Evolutionary conservation across 2,797 vertebrate species (phyloP), one percentile per base, ranked within the genome.

Genomic region (Eupleurogrammus muticus): DNA sequence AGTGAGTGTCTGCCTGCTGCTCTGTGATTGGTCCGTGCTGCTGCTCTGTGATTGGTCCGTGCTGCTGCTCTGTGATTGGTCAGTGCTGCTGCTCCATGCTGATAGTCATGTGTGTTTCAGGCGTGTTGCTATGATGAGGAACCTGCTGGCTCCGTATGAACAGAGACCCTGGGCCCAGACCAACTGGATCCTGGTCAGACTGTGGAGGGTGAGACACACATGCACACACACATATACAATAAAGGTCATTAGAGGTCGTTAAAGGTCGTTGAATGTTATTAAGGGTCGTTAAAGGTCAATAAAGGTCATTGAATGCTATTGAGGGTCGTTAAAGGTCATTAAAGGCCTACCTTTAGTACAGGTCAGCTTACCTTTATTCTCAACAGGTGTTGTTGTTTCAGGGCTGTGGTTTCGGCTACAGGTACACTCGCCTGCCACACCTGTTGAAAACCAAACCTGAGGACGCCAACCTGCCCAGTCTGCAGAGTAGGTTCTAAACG

Each of bases 81-180:
- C 6, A 5, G 16, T 44, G 16, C 5, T 16, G 5, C 38, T 16
- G 38, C 4, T 16, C 38, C 0, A 2, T 55, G 28, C 0, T 19
- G n/a, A 17, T 28, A 24, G 44, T 17, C 13, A 19, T 35, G 12
- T 59, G 5, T 73, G 20, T 86, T 75, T 50, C 83, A 99, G 98
- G 70, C 93, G 97, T 7, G 91, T 99, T 2, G 95, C 96, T 75
- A 99, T 99, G 98, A 98, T 99, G 95, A 96, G 90, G 86, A 99
- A 96, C 81, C 95, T 99, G 20, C 86, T 99, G 86, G 98, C 98
- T 46, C 98, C 98, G 0, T 99, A 99, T 5, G 98, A 99, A 67
- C 98, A 99, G 90, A 94, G 98, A 58, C 98, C 98, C 6, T 99
- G 98, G 98, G 98, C 98, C 19, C 98, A 99, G 92, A 99, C 98